phyloP scores from a whole-genome alignment of 1,140 invertebrate genomes.

The Conus betulinus region DNA sequence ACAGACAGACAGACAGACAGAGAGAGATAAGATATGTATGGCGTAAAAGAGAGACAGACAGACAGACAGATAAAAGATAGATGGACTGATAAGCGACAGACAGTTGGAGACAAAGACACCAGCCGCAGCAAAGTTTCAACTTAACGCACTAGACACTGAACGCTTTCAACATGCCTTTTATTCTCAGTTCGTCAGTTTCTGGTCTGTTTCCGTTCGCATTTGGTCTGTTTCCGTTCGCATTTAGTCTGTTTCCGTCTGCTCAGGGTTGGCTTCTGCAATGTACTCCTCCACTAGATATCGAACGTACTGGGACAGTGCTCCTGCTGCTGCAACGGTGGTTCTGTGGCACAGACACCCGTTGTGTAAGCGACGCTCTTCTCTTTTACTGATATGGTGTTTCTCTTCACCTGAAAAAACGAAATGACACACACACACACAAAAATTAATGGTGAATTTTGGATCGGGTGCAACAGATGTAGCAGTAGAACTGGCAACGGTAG shows the following conservation, averaged over 20 bases:
- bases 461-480: no score
- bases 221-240: neutral
- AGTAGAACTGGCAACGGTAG: no score
- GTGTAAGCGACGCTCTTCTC: constrained; percentile 62
- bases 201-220: neutral
- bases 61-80: no score
- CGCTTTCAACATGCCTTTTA: neutral
- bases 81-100: no score
- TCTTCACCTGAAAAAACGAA: neutral
- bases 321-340: constrained; percentile 66
- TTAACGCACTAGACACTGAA: no score
- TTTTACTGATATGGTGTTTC: constrained; percentile 37
- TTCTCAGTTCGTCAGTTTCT: neutral
- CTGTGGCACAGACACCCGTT: constrained; percentile 67
- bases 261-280: neutral
- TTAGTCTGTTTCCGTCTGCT: constrained; percentile 1
- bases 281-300: constrained; percentile 60
- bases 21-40: no score
- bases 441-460: no score
- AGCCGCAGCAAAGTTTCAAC: no score
- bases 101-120: no score
- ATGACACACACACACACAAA: neutral
- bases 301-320: constrained; percentile 63
- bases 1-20: no score
- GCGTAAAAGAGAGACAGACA: no score